Conservation (phyloP, 2,113 vertebrate species). For the Sigmodon hispidus region DNA sequence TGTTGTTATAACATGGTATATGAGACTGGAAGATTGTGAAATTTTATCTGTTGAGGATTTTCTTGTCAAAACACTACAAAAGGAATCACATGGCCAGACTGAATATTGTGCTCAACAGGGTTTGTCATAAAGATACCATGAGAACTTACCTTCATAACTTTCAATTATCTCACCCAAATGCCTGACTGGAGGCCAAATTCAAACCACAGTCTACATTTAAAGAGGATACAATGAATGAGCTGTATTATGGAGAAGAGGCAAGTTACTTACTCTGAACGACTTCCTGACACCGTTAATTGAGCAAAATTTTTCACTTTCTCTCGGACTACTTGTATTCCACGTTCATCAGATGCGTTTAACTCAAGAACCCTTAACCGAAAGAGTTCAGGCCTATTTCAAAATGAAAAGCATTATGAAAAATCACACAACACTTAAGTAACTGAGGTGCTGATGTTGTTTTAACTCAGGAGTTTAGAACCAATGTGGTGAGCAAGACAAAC, state of each 20-base stretch:
- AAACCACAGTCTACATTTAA: not conserved
- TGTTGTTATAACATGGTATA: not conserved
- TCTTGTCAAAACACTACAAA: not conserved
- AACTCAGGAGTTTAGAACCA: conserved; percentile 15
- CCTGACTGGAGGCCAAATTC: not conserved
- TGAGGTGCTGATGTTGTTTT: not conserved
- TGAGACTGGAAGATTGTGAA: not conserved
- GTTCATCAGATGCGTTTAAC: conserved; percentile 97
- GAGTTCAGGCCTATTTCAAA: conserved; percentile 90
- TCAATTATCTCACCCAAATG: not conserved
- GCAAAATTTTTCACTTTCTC: conserved; percentile 98
- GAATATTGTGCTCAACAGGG: not conserved
- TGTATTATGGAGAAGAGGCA: not conserved
- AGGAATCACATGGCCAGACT: not conserved
- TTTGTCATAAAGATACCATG: not conserved
- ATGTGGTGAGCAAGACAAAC: not conserved
- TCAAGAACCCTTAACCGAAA: conserved; percentile 96
- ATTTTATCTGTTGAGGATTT: not conserved
- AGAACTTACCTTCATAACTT: not conserved
- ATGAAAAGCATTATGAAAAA: conserved; percentile 55
- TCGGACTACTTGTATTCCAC: conserved; percentile 97
- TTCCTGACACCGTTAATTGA: conserved; percentile 94
- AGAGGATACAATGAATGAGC: conserved; percentile 14
- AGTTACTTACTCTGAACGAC: conserved; percentile 92
- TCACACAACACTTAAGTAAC: not conserved